A percentile compares a stretch with the other conserved stretches of the same genome.
phyloP scores from a whole-genome alignment of 2,113 vertebrate genomes.

The Origma solitaria region DNA sequence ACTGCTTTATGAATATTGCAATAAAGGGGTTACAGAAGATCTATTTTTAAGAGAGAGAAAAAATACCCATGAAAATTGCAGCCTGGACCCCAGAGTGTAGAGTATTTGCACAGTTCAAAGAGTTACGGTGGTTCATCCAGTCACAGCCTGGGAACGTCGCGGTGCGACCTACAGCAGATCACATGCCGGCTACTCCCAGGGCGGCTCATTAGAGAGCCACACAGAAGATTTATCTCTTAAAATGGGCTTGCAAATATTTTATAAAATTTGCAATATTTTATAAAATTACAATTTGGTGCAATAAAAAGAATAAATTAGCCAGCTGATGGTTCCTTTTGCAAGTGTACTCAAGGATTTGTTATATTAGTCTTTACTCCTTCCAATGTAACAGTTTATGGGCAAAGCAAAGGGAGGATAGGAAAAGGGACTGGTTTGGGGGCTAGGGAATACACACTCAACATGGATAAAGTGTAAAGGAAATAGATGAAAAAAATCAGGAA shows the following conservation, averaged over 20 bases:
- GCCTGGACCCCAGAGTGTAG: conserved; percentile 34
- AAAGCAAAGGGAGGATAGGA: not conserved
- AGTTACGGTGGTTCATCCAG: conserved; percentile 41
- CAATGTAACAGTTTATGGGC: not conserved
- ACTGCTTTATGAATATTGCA: conserved; percentile 40
- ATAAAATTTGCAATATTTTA: conserved; percentile 65
- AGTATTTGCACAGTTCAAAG: conserved; percentile 65
- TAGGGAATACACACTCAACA: not conserved
- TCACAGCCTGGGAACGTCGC: conserved; percentile 7
- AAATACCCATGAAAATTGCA: conserved; percentile 53
- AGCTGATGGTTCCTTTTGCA: conserved; percentile 34
- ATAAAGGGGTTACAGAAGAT: conserved; percentile 51
- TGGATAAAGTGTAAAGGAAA: not conserved
- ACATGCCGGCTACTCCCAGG: conserved; percentile 25
- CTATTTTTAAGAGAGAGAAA: conserved; percentile 57
- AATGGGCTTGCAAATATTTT: conserved; percentile 63
- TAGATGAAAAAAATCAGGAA: not conserved
- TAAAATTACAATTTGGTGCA: conserved; percentile 57
- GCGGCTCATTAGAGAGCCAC: conserved; percentile 57
- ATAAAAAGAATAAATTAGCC: conserved; percentile 55
- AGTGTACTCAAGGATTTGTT: not conserved
- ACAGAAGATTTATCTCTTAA: conserved; percentile 56
- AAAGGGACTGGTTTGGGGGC: not conserved
- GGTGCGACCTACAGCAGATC: conserved; percentile 43
- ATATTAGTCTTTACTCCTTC: not conserved